Base-by-base conservation (phyloP, 2,113 vertebrate genomes). In the Glareola pratincola region DNA sequence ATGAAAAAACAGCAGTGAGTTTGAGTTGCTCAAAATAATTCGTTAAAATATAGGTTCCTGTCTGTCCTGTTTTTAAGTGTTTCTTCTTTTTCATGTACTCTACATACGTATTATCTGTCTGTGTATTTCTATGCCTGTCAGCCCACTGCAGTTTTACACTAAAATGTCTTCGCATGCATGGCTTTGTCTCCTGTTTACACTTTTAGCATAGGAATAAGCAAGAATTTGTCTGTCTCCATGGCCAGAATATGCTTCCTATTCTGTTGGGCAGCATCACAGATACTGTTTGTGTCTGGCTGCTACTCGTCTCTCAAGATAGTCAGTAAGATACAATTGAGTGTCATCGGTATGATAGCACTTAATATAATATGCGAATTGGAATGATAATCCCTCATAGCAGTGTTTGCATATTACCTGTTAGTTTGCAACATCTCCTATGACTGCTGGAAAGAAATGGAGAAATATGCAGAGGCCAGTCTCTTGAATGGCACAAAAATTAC, bases 351-450 rank as follows among this genome's bases (percentile, higher is more conserved):
- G 34, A 39, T 23, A 60, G 20, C 18, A 50, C 60, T 86, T 83
- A 64, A 39, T 80, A 67, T 17, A 84, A 75, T 90, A 86, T 81
- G 12, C 60, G 86, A 96, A 92, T 81, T 14, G 72, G 68, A 94
- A 94, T 91, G 68, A 92, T 96, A 95, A 95, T 89, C 32, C 34
- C 71, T 89, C 56, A 64, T 63, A 91, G 64, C 59, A 71, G 13
- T 24, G 50, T 59, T 96, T 96, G 60, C 95, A 66, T 96, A 97
- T 97, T 96, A 94, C 94, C 72, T 94, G 71, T 87, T 93, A 16
- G 56, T 71, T 92, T 95, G 63, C 90, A 77, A 67, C 9, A 20
- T 85, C 48, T 6, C 72, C 48, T 77, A 41, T 36, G 78, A 85
- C 74, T 94, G 50, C 85, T 76, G 54, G 93, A 86, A 80, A 93